Evolutionary conservation across 2,888 invertebrate species (phyloP), one percentile per base, ranked within the genome.

Genomic region (Dynastes hyllus): DNA sequence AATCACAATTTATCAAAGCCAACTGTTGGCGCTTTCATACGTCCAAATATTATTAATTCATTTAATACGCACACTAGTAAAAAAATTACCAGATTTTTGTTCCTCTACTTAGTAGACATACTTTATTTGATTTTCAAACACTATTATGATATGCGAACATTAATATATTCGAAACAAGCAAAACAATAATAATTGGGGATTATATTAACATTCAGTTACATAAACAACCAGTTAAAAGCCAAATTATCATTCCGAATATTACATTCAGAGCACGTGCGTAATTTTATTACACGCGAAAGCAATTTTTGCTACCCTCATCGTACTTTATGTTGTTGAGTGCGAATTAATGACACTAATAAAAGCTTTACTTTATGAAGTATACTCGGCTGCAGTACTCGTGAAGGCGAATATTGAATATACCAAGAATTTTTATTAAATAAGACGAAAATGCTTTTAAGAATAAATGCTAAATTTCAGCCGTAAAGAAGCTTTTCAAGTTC

Each of bases 281-380:
- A 67, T 67, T 67, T 40, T 66, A 66, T 66, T 40, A 40, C 13
- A 4, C 40, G 45, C 2, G 6, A 16, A 65, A 65, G 45, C 66
- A 37, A 40, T 40, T 67, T 67, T 37, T 37, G 4, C 66, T 2
- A n/a, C 50, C n/a, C n/a, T 67, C n/a, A 6, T 3, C 40, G 16
- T 16, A 67, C 22, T 45, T 67, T 45, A 67, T 16, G 66, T 37
- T 67, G 66, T 50, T n/a, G 66, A 67, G 66, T 67, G 66, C 16
- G 66, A 67, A 67, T 67, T 67, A 67, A 67, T 45, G 66, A 16
- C 40, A 45, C 66, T 22, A 65, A 67, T 67, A 67, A 67, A 67
- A 67, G 5, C 40, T 67, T 9, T 22, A 45, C 40, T 45, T 67
- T 67, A 67, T 45, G 32, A 29, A 29, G 29, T 37, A 45, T 2